Conservation (phyloP, 2,888 invertebrate species). For the Melipona beecheii region DNA sequence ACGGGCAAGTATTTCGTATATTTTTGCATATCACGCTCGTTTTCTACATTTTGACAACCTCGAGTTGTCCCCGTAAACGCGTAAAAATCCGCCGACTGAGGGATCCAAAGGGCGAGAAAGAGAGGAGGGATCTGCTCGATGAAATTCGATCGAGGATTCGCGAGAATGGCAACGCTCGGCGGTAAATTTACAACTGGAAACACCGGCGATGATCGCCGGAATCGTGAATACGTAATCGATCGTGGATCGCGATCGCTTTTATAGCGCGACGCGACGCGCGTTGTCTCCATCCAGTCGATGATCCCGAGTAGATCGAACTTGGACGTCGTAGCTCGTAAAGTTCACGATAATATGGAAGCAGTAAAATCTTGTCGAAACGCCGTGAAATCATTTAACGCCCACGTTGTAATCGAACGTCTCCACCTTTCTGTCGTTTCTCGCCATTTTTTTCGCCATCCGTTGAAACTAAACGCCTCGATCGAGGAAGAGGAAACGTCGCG, state of each 20-base stretch:
- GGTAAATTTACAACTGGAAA: constrained; percentile 10
- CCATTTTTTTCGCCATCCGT: no score
- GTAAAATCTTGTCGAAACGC: constrained; percentile 63
- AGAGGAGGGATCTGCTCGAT: not conserved
- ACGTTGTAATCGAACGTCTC: constrained; percentile 48
- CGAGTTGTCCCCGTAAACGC: not conserved
- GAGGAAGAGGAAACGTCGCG: constrained; percentile 10
- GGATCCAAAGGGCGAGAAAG: no score
- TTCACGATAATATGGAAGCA: constrained; percentile 58
- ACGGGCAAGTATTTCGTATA: no score
- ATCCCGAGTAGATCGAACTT: constrained; percentile 44
- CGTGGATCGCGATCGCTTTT: constrained; percentile 73
- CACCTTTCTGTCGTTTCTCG: constrained; percentile 45
- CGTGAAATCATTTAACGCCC: constrained; percentile 54
- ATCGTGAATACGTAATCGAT: constrained; percentile 69
- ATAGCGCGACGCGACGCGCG: constrained; percentile 29
- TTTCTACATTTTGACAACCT: no score
- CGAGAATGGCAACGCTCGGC: not conserved
- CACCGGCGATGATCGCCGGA: constrained; percentile 53
- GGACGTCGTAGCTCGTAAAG: constrained; percentile 50
- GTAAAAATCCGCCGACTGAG: not conserved
- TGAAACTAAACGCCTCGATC: no score
- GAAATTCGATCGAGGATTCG: not conserved
- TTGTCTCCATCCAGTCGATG: constrained; percentile 40
- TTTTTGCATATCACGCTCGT: no score